Conservation (phyloP, 2,113 vertebrate species). For the Uria lomvia region DNA sequence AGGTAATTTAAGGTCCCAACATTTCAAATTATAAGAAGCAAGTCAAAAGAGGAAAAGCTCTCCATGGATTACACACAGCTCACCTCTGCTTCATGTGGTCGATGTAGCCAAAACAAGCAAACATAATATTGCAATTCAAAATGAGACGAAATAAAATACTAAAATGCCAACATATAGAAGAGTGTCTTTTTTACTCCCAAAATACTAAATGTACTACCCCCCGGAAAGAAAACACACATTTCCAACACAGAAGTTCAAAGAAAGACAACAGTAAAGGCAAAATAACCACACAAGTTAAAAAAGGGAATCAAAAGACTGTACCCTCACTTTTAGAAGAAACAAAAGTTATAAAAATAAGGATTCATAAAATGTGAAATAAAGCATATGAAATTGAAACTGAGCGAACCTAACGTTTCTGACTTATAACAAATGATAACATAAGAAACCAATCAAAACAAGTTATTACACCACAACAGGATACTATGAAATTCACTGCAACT, state of each 20-base stretch:
- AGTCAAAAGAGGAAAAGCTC: background rate
- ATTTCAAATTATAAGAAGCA: background rate
- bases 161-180: background rate
- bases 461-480: background rate
- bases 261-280: background rate
- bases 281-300: background rate
- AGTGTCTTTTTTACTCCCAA: background rate
- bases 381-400: background rate
- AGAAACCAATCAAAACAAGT: background rate
- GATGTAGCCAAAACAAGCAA: background rate
- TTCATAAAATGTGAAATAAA: background rate
- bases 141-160: background rate
- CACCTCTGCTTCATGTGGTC: background rate
- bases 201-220: background rate
- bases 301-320: background rate
- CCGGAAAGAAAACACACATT: background rate
- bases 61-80: background rate
- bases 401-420: background rate
- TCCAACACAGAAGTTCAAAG: background rate
- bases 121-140: background rate
- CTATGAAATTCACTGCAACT: background rate
- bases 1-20: background rate
- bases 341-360: background rate
- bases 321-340: background rate
- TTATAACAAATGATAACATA: background rate